Evolutionary conservation across 2,797 vertebrate species (phyloP), one percentile per base, ranked within the genome.

Genomic region (Tokudaia tokunoshimensis): DNA sequence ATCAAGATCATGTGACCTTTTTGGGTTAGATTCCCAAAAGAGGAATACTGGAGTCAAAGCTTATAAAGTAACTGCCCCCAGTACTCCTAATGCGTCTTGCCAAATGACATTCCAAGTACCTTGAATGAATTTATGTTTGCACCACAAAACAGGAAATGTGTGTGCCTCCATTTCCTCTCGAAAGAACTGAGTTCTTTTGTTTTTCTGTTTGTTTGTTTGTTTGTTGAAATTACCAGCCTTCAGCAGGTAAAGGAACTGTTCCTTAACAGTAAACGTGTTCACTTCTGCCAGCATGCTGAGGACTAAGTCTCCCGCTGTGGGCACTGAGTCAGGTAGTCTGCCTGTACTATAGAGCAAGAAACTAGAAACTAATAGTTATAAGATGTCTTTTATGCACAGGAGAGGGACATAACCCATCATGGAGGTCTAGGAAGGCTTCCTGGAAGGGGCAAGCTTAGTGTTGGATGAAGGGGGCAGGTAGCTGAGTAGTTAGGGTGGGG

Each of bases 11-110:
- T 47, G 90, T 92, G 61, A 12, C 57, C 19, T 88, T 91, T 75
- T 94, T 55, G 93, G 86, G n/a, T 57, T 9, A n/a, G 44, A 59
- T 47, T 89, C 57, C 52, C 57, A 76, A 81, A 92, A 92, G 50
- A 82, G 20, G 29, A 59, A 20, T 31, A 20, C 24, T 59, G 61
- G 50, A 34, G 81, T 96, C 84, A 92, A 55, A 97, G 87, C 29
- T 89, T 79, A 12, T 74, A 37, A 89, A 78, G 10, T 67, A 82
- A 5, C 88, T 52, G 19, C 22, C 84, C 11, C 0, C 26, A 13
- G 19, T 20, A 34, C 15, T 94, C 9, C 0, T 70, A 22, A 31
- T 15, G 3, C 29, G 14, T 61, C 26, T 26, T 80, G n/a, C 34
- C 94, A 80, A 72, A 57, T 67, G 37, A 10, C 52, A 91, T 94